phyloP scores from a whole-genome alignment of 2,113 vertebrate species.

The Datnioides undecimradiatus region DNA sequence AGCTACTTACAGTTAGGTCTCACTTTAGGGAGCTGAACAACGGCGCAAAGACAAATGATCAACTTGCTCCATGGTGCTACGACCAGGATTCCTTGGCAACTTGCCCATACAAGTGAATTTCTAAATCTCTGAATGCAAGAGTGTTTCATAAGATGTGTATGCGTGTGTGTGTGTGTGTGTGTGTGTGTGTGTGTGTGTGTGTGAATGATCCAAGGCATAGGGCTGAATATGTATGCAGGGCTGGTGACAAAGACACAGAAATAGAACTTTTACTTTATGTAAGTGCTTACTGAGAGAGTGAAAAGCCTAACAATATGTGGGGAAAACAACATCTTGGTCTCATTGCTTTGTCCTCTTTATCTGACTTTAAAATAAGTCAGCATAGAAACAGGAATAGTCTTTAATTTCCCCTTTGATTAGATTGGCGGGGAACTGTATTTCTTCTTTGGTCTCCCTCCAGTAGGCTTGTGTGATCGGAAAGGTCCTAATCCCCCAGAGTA shows the following conservation, averaged over 20 bases:
- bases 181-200: conserved; percentile 1
- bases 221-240: not conserved
- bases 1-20: conserved; percentile 39
- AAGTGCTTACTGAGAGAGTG: not conserved
- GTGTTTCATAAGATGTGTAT: conserved; percentile 25
- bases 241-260: not conserved
- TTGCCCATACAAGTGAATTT: conserved; percentile 48
- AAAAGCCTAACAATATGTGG: conserved; percentile 20
- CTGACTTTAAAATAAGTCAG: conserved; percentile 43
- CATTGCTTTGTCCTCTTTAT: conserved; percentile 49
- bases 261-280: not conserved
- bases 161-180: conserved; percentile 5
- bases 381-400: conserved; percentile 53
- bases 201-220: not conserved
- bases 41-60: conserved; percentile 59
- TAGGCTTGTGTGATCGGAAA: conserved; percentile 43
- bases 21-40: conserved; percentile 51
- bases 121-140: conserved; percentile 34
- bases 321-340: conserved; percentile 51
- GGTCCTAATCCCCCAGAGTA: conserved; percentile 46
- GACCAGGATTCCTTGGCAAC: conserved; percentile 48
- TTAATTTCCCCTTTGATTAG: conserved; percentile 70
- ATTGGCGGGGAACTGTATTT: conserved; percentile 43
- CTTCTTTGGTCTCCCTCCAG: conserved; percentile 54
- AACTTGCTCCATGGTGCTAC: conserved; percentile 27